Percentiles rank a stretch among this genome's conserved stretches.
Evolutionary conservation across 2,113 vertebrate genomes (phyloP).

Genomic region (Illadopsis cleaveri): DNA sequence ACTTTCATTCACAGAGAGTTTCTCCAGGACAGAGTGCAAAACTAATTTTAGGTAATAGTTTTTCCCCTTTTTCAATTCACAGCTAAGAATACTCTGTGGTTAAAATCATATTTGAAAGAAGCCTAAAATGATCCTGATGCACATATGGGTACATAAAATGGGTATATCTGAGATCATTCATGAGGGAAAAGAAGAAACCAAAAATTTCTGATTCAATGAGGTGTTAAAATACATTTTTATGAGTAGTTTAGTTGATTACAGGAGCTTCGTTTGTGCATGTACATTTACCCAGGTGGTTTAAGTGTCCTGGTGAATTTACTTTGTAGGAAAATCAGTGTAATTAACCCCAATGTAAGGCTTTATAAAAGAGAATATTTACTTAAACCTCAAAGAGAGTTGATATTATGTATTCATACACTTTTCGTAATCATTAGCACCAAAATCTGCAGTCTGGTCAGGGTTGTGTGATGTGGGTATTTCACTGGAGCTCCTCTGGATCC

Average conservation of each 20-base stretch:
- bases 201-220: not conserved
- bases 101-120: not conserved
- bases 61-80: not conserved
- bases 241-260: not conserved
- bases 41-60: not conserved
- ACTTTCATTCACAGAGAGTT: not conserved
- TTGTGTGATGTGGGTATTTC: rapidly evolving
- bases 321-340: not conserved
- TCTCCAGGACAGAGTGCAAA: not conserved
- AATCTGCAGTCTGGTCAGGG: rapidly evolving
- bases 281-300: not conserved
- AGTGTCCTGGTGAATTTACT: not conserved
- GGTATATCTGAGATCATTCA: not conserved
- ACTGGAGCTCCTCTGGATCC: not conserved
- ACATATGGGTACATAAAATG: not conserved
- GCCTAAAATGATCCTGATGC: not conserved
- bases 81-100: not conserved
- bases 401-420: not conserved
- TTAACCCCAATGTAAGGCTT: not conserved
- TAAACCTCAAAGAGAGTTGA: not conserved
- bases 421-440: not conserved
- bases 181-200: not conserved
- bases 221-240: not conserved
- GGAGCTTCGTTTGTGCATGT: not conserved
- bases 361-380: not conserved